Evolutionary conservation across 23 tunicate species (phyloP), one percentile per base, ranked within the genome.

Genomic region (Ciona savignyi): DNA sequence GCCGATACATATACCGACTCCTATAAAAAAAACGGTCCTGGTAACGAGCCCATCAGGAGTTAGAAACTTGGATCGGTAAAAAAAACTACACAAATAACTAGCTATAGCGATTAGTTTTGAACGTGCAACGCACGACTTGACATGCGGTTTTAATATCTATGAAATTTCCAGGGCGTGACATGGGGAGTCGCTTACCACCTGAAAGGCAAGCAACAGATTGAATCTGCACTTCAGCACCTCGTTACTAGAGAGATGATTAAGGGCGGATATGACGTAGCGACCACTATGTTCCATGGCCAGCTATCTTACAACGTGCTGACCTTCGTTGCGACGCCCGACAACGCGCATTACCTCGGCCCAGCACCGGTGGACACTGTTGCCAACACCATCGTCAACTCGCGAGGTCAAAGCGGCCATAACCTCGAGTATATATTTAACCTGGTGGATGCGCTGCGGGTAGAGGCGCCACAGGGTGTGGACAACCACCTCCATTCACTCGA

Each of bases 111-210:
- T n/a, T n/a, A n/a, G n/a, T n/a, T n/a, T n/a, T n/a, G n/a, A n/a
- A n/a, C n/a, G n/a, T n/a, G n/a, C n/a, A n/a, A n/a, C n/a, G n/a
- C n/a, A n/a, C n/a, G n/a, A n/a, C n/a, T n/a, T n/a, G n/a, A n/a
- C n/a, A n/a, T n/a, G n/a, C n/a, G n/a, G n/a, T n/a, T n/a, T n/a
- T n/a, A n/a, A n/a, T n/a, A n/a, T n/a, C n/a, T n/a, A n/a, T n/a
- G n/a, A n/a, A n/a, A n/a, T n/a, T n/a, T n/a, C n/a, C 26, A 63
- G 35, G 73, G 71, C 1, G 82, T 51, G 28, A 87, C 95, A 3
- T 87, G 85, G 82, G 95, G 95, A 15, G 77, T 33, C 25, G 78
- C 82, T 1, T 81, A 34, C 77, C 73, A 78, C 34, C 67, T 87
- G 3, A 56, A 73, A 23, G 86, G 86, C 2, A 70, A 27, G 26